These are phyloP conservation scores for Bolinopsis microptera DNA, from an alignment of 37 sponge, comb jelly and placozoan genomes.

Conservation along the genomic window DNA sequence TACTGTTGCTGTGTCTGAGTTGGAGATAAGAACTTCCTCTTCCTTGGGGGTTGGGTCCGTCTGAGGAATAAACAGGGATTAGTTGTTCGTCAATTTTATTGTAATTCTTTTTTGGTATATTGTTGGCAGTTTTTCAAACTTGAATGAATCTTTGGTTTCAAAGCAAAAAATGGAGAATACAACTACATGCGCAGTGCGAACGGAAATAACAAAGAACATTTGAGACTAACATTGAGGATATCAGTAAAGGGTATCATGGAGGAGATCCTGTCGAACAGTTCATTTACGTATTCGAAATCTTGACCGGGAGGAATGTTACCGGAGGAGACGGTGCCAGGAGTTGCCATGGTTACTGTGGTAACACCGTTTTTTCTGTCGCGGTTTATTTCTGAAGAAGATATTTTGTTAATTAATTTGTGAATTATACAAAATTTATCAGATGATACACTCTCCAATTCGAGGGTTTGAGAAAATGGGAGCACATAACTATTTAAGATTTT, in stretches of 20 bases:
- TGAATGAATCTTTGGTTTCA: background rate
- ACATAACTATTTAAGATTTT: too few species aligned
- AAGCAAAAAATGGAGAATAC: background rate
- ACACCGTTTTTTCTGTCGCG: background rate
- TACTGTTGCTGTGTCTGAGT: slow-evolving; percentile 26
- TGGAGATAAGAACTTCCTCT: background rate
- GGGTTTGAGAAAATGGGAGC: too few species aligned
- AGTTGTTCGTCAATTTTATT: background rate
- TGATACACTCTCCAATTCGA: too few species aligned
- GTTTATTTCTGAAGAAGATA: background rate
- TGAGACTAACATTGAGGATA: slow-evolving; percentile 7
- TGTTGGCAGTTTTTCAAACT: background rate
- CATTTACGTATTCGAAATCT: slow-evolving; percentile 31
- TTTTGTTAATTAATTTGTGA: too few species aligned
- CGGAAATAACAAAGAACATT: too few species aligned
- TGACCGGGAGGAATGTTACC: background rate
- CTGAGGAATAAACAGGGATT: background rate
- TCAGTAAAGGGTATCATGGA: background rate
- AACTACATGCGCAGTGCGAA: background rate
- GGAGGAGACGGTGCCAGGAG: too few species aligned
- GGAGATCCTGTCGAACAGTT: slow-evolving; percentile 24
- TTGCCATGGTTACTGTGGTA: too few species aligned
- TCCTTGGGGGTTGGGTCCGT: background rate
- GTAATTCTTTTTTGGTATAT: background rate
- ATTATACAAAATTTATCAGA: too few species aligned